These are phyloP conservation scores for Octopus sinensis DNA, from an alignment of 1,140 invertebrate species.

Conservation along the genomic window DNA sequence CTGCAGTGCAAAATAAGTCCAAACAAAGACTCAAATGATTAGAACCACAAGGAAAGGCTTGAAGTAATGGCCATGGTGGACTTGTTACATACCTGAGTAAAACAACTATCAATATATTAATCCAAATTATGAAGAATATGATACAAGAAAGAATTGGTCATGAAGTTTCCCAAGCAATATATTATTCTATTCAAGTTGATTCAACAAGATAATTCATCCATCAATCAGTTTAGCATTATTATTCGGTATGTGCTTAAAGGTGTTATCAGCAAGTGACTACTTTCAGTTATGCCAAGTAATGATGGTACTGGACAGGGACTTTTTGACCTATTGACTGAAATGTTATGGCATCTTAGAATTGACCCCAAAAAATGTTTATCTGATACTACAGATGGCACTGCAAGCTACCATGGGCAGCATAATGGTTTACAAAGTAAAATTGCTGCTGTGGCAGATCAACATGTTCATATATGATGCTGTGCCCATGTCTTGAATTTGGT, in stretches of 20 bases:
- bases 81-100: conserved; percentile 6
- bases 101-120: too few relatives aligned
- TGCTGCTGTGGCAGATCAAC: not conserved
- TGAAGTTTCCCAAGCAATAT: not conserved
- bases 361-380: too few relatives aligned
- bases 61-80: not conserved
- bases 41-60: not conserved
- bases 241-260: too few relatives aligned
- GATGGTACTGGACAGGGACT: too few relatives aligned
- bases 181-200: not conserved
- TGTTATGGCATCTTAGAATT: too few relatives aligned
- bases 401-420: not conserved
- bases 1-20: not conserved
- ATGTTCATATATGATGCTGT: not conserved
- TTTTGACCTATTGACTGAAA: too few relatives aligned
- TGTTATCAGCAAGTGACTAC: too few relatives aligned
- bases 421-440: not conserved
- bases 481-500: not conserved
- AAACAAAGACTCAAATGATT: not conserved
- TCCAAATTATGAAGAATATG: not conserved
- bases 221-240: not conserved
- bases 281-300: too few relatives aligned
- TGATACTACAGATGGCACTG: too few relatives aligned
- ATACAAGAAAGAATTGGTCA: not conserved
- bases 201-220: not conserved